Percentiles rank a stretch among this genome's conserved stretches.
Conservation (phyloP, 2,888 invertebrate species). For the Lithophane semibrunnea region DNA sequence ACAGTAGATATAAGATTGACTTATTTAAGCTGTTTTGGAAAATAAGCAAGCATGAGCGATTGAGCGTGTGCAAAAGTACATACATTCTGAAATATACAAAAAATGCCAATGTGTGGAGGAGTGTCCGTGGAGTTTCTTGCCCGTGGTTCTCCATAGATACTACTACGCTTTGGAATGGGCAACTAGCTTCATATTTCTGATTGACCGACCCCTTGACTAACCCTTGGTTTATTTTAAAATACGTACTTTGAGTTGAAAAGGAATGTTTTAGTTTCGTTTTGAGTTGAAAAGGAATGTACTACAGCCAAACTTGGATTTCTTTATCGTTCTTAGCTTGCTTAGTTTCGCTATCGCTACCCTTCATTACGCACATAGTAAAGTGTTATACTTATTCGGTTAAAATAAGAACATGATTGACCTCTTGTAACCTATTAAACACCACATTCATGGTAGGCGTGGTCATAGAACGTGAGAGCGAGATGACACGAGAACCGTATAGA, state of each 20-base stretch:
- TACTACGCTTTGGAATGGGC: too few relatives aligned
- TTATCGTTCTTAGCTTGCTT: not conserved
- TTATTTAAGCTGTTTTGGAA: not conserved
- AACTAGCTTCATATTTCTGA: too few relatives aligned
- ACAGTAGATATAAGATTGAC: conserved; percentile 33
- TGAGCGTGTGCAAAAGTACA: not conserved
- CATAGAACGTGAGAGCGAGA: not conserved
- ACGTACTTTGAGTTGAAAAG: too few relatives aligned
- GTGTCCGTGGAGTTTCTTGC: too few relatives aligned
- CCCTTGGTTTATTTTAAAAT: too few relatives aligned
- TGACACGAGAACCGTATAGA: not conserved
- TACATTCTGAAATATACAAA: not conserved
- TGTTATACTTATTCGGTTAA: not conserved
- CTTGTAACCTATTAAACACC: not conserved
- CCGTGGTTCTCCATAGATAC: too few relatives aligned
- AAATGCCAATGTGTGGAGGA: too few relatives aligned
- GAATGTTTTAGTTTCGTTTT: too few relatives aligned
- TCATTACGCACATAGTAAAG: not conserved
- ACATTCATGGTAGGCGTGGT: not conserved
- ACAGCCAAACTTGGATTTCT: too few relatives aligned
- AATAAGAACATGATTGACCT: conserved; percentile 7
- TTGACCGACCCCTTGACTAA: too few relatives aligned
- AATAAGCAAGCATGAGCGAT: not conserved
- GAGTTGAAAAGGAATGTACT: too few relatives aligned
- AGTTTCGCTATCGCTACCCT: not conserved